These are phyloP conservation scores for Maccullochella peelii DNA, from an alignment of 2,113 vertebrate genomes.

Conservation along the genomic window DNA sequence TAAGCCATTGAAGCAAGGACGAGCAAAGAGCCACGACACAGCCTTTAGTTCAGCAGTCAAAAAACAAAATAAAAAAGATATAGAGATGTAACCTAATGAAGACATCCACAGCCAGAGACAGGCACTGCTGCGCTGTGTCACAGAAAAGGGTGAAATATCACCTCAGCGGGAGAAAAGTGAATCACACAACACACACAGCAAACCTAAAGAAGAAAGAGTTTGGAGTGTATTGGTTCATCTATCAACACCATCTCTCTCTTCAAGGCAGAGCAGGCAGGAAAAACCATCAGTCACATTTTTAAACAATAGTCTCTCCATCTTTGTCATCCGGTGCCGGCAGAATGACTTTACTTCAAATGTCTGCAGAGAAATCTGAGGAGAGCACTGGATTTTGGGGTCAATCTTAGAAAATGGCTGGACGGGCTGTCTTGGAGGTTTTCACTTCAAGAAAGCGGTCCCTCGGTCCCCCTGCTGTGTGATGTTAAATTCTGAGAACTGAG, in stretches of 20 bases:
- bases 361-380: constrained; percentile 76
- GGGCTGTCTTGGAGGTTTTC: constrained; percentile 55
- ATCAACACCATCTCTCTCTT: constrained; percentile 77
- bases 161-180: constrained; percentile 72
- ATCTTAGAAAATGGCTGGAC: constrained; percentile 52
- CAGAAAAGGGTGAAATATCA: constrained; percentile 75
- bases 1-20: constrained; percentile 18
- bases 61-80: constrained; percentile 26
- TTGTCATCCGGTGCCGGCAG: constrained; percentile 71
- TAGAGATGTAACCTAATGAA: constrained; percentile 72
- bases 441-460: constrained; percentile 53
- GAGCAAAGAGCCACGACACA: constrained; percentile 28
- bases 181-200: constrained; percentile 74
- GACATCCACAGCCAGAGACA: constrained; percentile 59
- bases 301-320: constrained; percentile 81
- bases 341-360: constrained; percentile 80
- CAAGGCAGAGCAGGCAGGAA: constrained; percentile 76
- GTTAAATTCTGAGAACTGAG: constrained; percentile 56
- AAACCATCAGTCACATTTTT: constrained; percentile 84
- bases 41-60: constrained; percentile 43
- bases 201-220: constrained; percentile 74
- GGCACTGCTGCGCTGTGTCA: constrained; percentile 55
- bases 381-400: constrained; percentile 67
- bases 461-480: constrained; percentile 53
- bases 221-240: constrained; percentile 75